Percentiles rank a stretch among this genome's conserved stretches.
Evolutionary conservation across 2,888 invertebrate genomes (phyloP).

Genomic region (Andrena camellia): DNA sequence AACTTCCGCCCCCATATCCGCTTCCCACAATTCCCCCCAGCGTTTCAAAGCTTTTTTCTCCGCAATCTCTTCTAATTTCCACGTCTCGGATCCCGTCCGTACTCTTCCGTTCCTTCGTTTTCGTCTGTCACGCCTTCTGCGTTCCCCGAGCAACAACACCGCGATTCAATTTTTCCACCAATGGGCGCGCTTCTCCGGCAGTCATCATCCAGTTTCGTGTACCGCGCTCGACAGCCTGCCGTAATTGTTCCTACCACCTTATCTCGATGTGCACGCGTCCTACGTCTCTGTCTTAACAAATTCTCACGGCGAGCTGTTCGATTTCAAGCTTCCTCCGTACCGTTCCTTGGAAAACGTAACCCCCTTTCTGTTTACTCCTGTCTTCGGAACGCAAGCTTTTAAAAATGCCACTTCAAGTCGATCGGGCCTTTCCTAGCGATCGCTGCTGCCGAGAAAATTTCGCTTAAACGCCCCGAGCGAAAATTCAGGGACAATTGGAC

Average conservation of each 20-base stretch:
- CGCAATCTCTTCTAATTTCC: not conserved
- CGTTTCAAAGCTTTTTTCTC: not conserved
- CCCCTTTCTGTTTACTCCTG: not conserved
- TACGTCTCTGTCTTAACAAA: constrained; percentile 23
- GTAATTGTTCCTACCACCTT: constrained; percentile 43
- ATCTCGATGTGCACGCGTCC: constrained; percentile 48
- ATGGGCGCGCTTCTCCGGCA: not conserved
- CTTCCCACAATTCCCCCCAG: no score
- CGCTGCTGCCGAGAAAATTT: not conserved
- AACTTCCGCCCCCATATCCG: no score
- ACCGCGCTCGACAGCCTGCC: constrained; percentile 13
- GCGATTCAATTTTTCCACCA: not conserved
- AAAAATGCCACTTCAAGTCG: no score
- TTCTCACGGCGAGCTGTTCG: constrained; percentile 36
- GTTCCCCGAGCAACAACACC: not conserved
- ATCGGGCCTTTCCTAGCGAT: not conserved
- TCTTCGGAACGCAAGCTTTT: no score
- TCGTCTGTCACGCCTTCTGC: constrained; percentile 13
- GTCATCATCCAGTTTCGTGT: constrained; percentile 20
- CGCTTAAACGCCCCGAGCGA: no score
- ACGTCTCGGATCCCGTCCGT: not conserved
- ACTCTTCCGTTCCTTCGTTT: not conserved
- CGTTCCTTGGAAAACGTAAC: not conserved
- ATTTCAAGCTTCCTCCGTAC: constrained; percentile 3
- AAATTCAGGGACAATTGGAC: no score